Evolutionary conservation across 1,140 invertebrate species (phyloP), one percentile per base, ranked within the genome.

Genomic region (Rhyacophila brunnea): DNA sequence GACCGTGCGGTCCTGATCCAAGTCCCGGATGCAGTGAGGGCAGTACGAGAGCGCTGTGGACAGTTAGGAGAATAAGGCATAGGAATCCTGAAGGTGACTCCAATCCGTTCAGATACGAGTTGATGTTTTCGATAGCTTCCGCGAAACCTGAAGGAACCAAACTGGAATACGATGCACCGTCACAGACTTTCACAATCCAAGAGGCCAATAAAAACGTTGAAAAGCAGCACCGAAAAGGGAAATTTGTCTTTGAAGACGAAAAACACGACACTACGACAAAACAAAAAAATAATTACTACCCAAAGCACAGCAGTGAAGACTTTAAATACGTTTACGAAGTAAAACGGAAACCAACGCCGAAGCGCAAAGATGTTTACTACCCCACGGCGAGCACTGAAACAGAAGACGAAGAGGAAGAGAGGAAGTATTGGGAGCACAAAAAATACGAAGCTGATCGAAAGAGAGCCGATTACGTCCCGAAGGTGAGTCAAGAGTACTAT

Each of bases 91-190:
- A 79, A 49, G 68, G 68, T 9, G 73, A 74, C 3, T 65, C 73
- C 18, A 71, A 72, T 0, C 73, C 70, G 60, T 82, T 79, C 66
- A 76, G 81, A 59, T 85, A 83, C 65, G 84, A 87, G 67, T 71
- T 86, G 57, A 84, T 84, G 63, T 85, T 84, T 66, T 86, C 80
- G 11, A 79, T 87, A 10, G 78, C 79, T 10, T 83, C 83, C 5
- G 74, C 80, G 48, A 67, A 67, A 17, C 66, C 70, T 35, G 71
- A 70, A 45, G 69, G 71, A 58, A 63, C 72, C 23, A 70, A 62
- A 46, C 74, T 74, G 36, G 69, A 69, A 6, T 70, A 73, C 57
- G 74, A 77, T 54, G 73, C 70, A 52, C 72, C 74, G 14, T 70
- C 77, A 9, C 70, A 75, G 68, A 79, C 74, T 14, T 79, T 78